Base-by-base conservation (phyloP, 2,888 invertebrate genomes). In the Timandra comae region DNA sequence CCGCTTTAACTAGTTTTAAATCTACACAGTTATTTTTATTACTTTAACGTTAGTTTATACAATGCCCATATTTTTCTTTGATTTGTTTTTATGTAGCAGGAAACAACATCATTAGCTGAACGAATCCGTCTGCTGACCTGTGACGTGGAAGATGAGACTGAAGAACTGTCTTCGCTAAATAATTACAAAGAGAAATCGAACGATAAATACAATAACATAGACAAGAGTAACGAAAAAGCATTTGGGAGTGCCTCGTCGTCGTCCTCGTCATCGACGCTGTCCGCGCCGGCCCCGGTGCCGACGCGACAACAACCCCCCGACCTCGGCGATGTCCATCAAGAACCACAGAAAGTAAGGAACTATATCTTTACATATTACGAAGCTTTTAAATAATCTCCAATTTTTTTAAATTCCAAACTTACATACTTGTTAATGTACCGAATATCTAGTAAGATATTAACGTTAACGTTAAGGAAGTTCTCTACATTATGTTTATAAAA, bases 71-170 rank as follows among this genome's bases (percentile, higher is more conserved):
- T n/a, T n/a, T n/a, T n/a, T n/a, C n/a, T n/a, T n/a, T n/a, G n/a
- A n/a, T 3, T 13, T 22, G 7, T 11, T 22, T 35, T 43, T 34
- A 9, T 7, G 12, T 48, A 70, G 72, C 77, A 90, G 63, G 88
- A 88, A 54, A 93, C 94, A 48, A 91, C 93, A 31, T 94, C 95
- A 0, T 80, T 96, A 22, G 93, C 95, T 35, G 96, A 96, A 60
- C 89, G 95, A 41, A 94, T 96, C 46, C 91, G 94, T 27, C 91
- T 93, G 61, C 79, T 96, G 29, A 96, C 96, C 1, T 95, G 95
- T 62, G 93, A 95, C 65, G 91, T 94, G 22, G 95, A 95, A 41
- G 93, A 94, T 27, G 88, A 89, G 3, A 65, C 72, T 0, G 86
- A 87, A 7, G 78, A 72, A 8, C 81, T 88, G 3, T 86, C 89